These are phyloP conservation scores for Chrysopa pallens DNA, from an alignment of 1,140 invertebrate species.

Conservation along the genomic window DNA sequence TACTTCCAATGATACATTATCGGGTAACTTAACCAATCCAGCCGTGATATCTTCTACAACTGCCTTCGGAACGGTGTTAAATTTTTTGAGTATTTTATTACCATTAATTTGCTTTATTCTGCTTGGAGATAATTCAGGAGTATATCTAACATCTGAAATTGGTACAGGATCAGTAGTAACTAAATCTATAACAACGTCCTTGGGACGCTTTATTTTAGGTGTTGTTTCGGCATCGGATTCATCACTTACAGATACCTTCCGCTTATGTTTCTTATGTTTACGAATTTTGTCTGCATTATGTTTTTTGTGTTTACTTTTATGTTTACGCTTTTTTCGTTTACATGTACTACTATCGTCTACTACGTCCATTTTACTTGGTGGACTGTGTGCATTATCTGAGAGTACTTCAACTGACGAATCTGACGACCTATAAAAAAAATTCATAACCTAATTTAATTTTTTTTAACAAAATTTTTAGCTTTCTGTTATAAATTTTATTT, in stretches of 20 bases:
- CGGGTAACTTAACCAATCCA: slow-evolving; percentile 10
- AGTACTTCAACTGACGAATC: slow-evolving; percentile 1
- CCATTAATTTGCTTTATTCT: neutral
- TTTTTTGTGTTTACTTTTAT: slow-evolving; percentile 23
- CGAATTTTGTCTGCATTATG: slow-evolving; percentile 14
- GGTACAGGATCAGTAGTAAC: no score
- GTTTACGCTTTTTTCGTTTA: slow-evolving; percentile 20
- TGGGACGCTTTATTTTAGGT: neutral
- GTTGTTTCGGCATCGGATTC: slow-evolving; percentile 8
- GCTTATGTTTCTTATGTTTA: slow-evolving; percentile 23
- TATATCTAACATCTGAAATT: slow-evolving; percentile 15
- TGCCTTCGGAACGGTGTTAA: slow-evolving; percentile 9
- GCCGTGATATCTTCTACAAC: slow-evolving; percentile 14
- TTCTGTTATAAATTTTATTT: neutral
- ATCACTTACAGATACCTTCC: slow-evolving; percentile 5
- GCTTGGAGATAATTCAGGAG: slow-evolving; percentile 14
- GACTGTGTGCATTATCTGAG: neutral
- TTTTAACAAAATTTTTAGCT: neutral
- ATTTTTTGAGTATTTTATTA: slow-evolving; percentile 3
- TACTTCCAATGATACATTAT: slow-evolving; percentile 29
- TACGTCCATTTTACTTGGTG: neutral
- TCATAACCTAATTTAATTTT: neutral
- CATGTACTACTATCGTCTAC: neutral
- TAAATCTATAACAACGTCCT: no score
- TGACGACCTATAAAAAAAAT: neutral